Evolutionary conservation across 1,140 invertebrate genomes (phyloP).

Genomic region (Drosophila kepulauana): DNA sequence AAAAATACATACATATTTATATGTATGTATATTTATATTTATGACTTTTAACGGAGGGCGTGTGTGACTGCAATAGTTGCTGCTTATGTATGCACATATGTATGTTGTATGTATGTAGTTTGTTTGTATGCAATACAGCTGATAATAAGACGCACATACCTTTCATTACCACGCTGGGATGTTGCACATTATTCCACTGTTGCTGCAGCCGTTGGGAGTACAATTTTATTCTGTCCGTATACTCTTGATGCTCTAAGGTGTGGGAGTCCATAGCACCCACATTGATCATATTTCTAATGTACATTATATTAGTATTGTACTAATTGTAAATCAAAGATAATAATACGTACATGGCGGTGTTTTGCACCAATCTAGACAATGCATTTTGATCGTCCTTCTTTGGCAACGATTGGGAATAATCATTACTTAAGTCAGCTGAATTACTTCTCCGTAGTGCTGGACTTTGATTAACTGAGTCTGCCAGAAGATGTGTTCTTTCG

Average conservation of each 20-base stretch:
- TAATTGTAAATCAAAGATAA: not conserved
- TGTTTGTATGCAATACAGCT: not conserved
- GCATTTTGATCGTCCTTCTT: constrained; percentile 96
- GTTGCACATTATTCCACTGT: constrained; percentile 84
- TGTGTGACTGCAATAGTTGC: no score
- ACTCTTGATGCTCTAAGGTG: constrained; percentile 91
- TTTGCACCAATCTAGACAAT: constrained; percentile 93
- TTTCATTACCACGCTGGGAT: constrained; percentile 59
- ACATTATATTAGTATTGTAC: constrained; percentile 13
- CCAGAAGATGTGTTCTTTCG: constrained; percentile 89
- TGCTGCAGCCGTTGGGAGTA: constrained; percentile 88
- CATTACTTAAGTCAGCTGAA: constrained; percentile 88
- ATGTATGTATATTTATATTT: not conserved
- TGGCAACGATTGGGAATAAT: constrained; percentile 88
- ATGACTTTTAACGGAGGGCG: no score
- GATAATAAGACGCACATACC: constrained; percentile 41
- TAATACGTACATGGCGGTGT: constrained; percentile 92
- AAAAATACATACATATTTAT: constrained; percentile 1
- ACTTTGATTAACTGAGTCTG: constrained; percentile 89
- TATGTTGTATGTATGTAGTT: no score
- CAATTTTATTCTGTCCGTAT: constrained; percentile 90
- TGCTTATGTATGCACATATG: not conserved
- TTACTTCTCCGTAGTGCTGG: constrained; percentile 87
- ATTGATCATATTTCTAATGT: constrained; percentile 92
- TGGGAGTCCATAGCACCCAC: constrained; percentile 92